Evolutionary conservation across 2,888 invertebrate genomes (phyloP), one percentile per base, ranked within the genome.

Genomic region (Pyrgus malvae): DNA sequence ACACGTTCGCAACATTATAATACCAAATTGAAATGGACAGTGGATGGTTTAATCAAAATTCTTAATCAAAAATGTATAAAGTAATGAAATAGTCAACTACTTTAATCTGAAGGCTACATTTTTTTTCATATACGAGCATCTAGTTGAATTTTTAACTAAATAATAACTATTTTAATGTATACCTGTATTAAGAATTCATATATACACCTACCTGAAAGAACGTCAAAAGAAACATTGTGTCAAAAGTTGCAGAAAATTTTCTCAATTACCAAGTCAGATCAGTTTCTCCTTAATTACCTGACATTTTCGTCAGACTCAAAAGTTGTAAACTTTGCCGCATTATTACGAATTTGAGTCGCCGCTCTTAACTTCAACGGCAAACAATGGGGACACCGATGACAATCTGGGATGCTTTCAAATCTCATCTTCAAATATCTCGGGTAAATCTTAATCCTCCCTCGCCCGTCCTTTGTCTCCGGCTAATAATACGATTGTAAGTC

Each of bases 371-470:
- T 44, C 51, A 51, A 38, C 38, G 46, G 45, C 54, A 46, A 54
- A 54, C 53, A 54, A 54, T 46, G 53, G 46, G n/a, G 23, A 44
- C 35, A 7, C 33, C 38, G 53, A 46, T 42, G 50, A 51, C 51
- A 49, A 57, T 57, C 66, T 63, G 64, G 68, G 51, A 51, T 33
- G 65, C 72, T 72, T 71, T 74, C 75, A 74, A 78, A 81, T 79
- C 78, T 83, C 80, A 78, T 83, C 80, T 72, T 67, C 77, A 82
- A 84, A 85, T 83, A 83, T 82, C 83, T 77, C 74, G 67, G 71
- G 75, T 74, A 80, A 78, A 84, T 84, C 87, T 86, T 83, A 82
- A 83, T 83, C 79, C 79, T 51, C 37, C 46, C 19, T 27, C 37
- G 9, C 40, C 19, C 29, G 19, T 14, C 69, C 67, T 72, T 73